phyloP scores from a whole-genome alignment of 1,140 invertebrate species.

The Meloidogyne hapla region DNA sequence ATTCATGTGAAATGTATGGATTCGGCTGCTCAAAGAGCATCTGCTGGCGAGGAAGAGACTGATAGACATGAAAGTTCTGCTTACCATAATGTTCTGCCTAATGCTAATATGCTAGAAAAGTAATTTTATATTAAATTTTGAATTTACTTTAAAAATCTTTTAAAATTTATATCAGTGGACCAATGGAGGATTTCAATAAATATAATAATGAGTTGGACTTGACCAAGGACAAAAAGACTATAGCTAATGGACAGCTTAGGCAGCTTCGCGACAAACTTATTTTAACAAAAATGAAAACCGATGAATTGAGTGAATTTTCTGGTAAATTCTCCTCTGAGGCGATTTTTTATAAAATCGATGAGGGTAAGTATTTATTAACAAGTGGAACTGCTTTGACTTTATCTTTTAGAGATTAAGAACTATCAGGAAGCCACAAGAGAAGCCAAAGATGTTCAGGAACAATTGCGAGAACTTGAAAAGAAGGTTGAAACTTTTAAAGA shows the following conservation, averaged over 20 bases:
- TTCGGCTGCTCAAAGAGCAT: neutral
- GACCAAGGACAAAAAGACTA: neutral
- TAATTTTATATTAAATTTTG: neutral
- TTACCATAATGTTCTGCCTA: neutral
- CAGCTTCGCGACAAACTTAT: neutral
- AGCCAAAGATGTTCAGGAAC: neutral
- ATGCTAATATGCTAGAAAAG: neutral
- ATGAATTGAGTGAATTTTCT: neutral
- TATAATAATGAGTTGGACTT: neutral
- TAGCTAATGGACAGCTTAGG: neutral
- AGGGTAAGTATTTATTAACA: neutral
- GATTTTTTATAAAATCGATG: neutral
- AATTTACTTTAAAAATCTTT: neutral
- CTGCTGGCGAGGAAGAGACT: neutral
- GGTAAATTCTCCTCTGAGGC: neutral
- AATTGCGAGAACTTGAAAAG: neutral
- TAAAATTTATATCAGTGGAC: neutral
- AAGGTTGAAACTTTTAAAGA: neutral
- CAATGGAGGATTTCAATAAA: neutral
- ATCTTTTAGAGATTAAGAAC: neutral
- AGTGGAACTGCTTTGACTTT: neutral
- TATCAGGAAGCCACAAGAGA: neutral
- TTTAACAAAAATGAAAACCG: conserved; percentile 2
- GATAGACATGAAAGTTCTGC: neutral
- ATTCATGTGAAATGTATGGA: neutral